Conservation (phyloP, 2,888 invertebrate species). For the Bellardia bayeri region DNA sequence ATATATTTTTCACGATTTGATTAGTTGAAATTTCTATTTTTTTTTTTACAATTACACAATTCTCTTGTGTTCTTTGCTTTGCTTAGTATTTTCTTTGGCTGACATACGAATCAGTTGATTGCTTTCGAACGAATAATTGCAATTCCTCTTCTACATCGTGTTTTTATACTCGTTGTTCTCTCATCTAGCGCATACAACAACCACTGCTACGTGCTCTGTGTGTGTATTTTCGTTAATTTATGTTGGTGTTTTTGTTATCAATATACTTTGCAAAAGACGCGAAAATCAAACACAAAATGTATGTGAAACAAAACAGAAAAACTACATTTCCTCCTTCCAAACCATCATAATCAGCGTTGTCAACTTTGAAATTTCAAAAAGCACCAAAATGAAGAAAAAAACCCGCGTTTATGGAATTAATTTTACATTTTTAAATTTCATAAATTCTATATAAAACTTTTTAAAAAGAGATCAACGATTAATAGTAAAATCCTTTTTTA, state of each 20-base stretch:
- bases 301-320: conserved; percentile 45
- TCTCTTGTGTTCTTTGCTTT: conserved; percentile 66
- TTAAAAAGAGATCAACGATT: too few species aligned
- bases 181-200: conserved; percentile 46
- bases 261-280: conserved; percentile 18
- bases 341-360: background rate
- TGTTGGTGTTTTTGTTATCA: conserved; percentile 7
- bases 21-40: conserved; percentile 12
- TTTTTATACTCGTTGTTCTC: conserved; percentile 68
- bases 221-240: conserved; percentile 9
- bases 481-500: too few species aligned
- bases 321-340: conserved; percentile 15
- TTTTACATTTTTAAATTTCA: too few species aligned
- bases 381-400: too few species aligned
- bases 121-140: conserved; percentile 66
- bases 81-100: conserved; percentile 47
- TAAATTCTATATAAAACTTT: too few species aligned
- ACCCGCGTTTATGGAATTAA: too few species aligned
- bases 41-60: conserved; percentile 68
- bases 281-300: conserved; percentile 57
- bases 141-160: conserved; percentile 11
- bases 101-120: conserved; percentile 55
- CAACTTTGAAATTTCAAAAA: too few species aligned
- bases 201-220: conserved; percentile 17
- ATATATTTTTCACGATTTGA: conserved; percentile 46